Evolutionary conservation across 2,797 vertebrate genomes (phyloP), one percentile per base, ranked within the genome.

Genomic region (Orientallactaga sibirica): DNA sequence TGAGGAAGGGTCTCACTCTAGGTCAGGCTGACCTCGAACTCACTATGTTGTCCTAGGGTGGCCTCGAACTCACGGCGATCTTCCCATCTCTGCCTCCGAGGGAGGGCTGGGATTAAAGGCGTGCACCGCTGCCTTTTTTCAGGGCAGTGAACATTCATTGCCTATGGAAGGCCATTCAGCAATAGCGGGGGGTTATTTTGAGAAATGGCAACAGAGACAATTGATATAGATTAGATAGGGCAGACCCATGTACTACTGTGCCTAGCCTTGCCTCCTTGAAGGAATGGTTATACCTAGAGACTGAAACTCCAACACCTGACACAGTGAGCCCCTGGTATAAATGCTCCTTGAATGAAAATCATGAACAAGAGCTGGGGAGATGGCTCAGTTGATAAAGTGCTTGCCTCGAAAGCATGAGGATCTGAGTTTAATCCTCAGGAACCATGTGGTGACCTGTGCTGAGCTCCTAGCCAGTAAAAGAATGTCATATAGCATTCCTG

Each of bases 321-420:
- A 62, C 15, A n/a, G 2, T 29, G 20, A 86, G 24, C 5, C 24
- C 68, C 1, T 22, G 37, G 7, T 67, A 64, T 67, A 64, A 79
- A 48, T 86, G 14, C 29, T 74, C 14, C 27, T 5, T 71, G 89
- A 91, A 41, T 86, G 58, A 92, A 88, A 94, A 68, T n/a, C 24
- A 48, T 24, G 10, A 75, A 73, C 27, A 67, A 24, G 14, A 16
- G 55, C 14, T 58, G 55, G 55, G 55, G 55, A 58, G 55, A 58
- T 58, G 55, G 55, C 55, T 58, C 55, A 58, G 55, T 58, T 58
- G 55, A 16, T 16, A 58, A 58, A 58, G 55, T 16, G 55, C 55
- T 58, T 58, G 55, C 55, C 55, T 58, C 4, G 55, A 58, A 58
- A 58, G 55, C 55, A 14, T 14, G 55, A 15, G 16, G 55, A 14